These are phyloP conservation scores for Tetrapedia diversipes DNA, from an alignment of 2,888 invertebrate genomes.

Conservation along the genomic window DNA sequence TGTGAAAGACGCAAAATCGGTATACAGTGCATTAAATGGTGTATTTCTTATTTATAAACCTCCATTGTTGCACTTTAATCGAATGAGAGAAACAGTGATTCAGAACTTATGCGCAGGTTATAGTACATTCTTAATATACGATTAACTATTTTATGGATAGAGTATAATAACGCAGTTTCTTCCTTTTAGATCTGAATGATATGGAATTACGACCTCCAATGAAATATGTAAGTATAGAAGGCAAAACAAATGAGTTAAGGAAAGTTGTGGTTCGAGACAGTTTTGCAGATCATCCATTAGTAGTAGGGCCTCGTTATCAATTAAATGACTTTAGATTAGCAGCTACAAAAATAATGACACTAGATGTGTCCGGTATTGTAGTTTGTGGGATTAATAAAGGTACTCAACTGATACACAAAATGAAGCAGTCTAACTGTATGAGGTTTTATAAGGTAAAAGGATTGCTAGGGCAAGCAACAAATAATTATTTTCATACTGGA, in stretches of 20 bases:
- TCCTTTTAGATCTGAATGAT: conserved; percentile 87
- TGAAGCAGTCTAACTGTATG: conserved; percentile 86
- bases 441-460: conserved; percentile 90
- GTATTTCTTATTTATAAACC: conserved; percentile 92
- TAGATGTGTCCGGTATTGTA: conserved; percentile 89
- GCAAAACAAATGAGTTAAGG: conserved; percentile 85
- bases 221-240: conserved; percentile 86
- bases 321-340: conserved; percentile 86
- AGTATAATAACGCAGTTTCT: neutral
- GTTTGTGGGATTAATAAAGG: conserved; percentile 91
- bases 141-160: neutral
- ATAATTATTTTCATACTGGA: conserved; percentile 89
- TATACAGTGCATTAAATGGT: conserved; percentile 89
- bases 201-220: conserved; percentile 86
- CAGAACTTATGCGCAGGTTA: conserved; percentile 89
- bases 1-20: conserved; percentile 83
- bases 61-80: conserved; percentile 84
- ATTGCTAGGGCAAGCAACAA: conserved; percentile 89
- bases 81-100: conserved; percentile 85
- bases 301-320: conserved; percentile 90
- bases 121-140: conserved; percentile 48
- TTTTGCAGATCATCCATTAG: conserved; percentile 89
- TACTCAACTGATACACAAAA: conserved; percentile 84
- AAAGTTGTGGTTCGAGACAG: conserved; percentile 86
- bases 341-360: conserved; percentile 86